Percentiles rank a stretch among this genome's conserved stretches.
Evolutionary conservation across 2,888 invertebrate genomes (phyloP).

Genomic region (Lasioglossum villosulum): DNA sequence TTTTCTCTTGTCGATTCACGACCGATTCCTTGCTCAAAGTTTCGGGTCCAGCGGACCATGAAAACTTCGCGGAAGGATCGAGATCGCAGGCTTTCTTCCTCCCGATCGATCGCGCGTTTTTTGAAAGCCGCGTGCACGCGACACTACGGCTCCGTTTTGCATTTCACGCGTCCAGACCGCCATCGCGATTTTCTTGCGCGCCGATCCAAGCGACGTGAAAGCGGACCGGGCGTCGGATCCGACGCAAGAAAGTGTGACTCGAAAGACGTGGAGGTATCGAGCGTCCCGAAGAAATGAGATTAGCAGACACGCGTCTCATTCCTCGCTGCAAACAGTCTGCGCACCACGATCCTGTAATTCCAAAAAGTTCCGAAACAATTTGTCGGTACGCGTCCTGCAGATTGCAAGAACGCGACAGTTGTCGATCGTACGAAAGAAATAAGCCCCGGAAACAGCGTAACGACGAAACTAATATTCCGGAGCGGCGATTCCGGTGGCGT

Average conservation of each 20-base stretch:
- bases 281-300: not conserved
- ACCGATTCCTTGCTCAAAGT: not conserved
- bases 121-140: not conserved
- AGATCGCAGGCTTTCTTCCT: not conserved
- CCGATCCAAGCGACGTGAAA: constrained; percentile 58
- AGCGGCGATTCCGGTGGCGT: not conserved
- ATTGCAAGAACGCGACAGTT: not conserved
- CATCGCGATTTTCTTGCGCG: constrained; percentile 51
- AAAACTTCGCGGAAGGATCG: not conserved
- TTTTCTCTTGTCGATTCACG: not conserved
- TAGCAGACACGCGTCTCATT: not conserved
- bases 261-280: constrained; percentile 20
- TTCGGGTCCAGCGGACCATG: not conserved
- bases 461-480: constrained; percentile 51
- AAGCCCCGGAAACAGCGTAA: constrained; percentile 23
- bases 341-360: not conserved
- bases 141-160: not conserved
- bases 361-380: not conserved
- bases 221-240: constrained; percentile 36
- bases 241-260: constrained; percentile 55
- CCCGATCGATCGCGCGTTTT: not conserved
- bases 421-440: not conserved
- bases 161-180: constrained; percentile 12
- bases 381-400: not conserved
- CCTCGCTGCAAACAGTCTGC: not conserved